Evolutionary conservation across 2,113 vertebrate genomes (phyloP).

Genomic region (Phyllostomus hastatus): DNA sequence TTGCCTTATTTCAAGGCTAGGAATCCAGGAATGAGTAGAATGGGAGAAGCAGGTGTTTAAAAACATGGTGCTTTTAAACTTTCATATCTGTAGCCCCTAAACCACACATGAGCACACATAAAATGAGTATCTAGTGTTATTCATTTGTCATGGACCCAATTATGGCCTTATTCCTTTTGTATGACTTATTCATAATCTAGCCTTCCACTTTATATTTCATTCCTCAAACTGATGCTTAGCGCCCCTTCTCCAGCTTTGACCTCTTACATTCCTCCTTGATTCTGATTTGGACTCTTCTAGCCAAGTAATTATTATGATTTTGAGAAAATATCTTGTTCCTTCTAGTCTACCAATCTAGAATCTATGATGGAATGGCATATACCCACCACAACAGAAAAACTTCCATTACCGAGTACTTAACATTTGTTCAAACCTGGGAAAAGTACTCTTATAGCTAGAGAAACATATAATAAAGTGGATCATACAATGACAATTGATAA

Average conservation of each 20-base stretch:
- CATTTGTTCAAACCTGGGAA: neutral
- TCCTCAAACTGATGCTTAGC: neutral
- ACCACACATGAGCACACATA: neutral
- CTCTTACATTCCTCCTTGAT: neutral
- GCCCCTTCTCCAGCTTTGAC: neutral
- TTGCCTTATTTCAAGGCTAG: neutral
- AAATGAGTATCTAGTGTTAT: neutral
- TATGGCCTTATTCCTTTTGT: neutral
- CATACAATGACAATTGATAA: neutral
- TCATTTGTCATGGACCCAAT: neutral
- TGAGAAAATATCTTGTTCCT: neutral
- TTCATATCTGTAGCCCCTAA: neutral
- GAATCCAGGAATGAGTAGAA: neutral
- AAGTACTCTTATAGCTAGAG: neutral
- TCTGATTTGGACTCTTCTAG: neutral
- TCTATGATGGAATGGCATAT: neutral
- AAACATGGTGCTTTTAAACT: neutral
- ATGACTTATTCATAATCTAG: neutral
- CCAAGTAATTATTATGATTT: neutral
- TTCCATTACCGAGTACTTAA: neutral
- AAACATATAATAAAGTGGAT: neutral
- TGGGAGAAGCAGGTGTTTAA: neutral
- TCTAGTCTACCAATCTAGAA: neutral
- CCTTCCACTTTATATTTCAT: neutral
- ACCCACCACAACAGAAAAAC: neutral